phyloP scores from a whole-genome alignment of 1,140 invertebrate species.

The Sinonovacula constricta region DNA sequence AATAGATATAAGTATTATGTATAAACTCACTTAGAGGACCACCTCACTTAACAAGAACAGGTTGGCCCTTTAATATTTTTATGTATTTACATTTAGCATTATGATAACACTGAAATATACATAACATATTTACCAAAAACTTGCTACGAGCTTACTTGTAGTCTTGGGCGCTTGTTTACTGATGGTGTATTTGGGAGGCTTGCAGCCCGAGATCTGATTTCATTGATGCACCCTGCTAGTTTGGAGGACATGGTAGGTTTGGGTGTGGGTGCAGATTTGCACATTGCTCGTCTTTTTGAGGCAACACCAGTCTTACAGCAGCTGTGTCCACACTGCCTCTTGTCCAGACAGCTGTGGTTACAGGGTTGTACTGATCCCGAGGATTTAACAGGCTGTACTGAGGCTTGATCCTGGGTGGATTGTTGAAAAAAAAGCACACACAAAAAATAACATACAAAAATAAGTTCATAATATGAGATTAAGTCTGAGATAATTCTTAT shows the following conservation, averaged over 20 bases:
- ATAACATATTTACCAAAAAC: no score
- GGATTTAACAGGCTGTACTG: constrained; percentile 13
- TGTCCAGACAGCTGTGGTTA: constrained; percentile 68
- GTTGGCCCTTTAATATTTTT: no score
- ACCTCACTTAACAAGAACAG: no score
- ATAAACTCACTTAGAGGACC: no score
- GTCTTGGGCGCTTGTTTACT: background rate
- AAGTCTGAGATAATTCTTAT: constrained; percentile 1
- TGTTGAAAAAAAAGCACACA: no score
- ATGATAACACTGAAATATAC: no score
- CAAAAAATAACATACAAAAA: no score
- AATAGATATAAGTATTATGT: no score
- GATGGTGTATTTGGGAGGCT: constrained; percentile 51
- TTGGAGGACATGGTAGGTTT: background rate
- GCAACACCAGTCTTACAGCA: constrained; percentile 66
- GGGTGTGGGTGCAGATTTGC: background rate
- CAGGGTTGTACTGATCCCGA: no score
- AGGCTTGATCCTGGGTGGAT: background rate
- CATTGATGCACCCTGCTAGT: constrained; percentile 18
- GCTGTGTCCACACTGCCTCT: constrained; percentile 65
- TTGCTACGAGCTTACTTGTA: background rate
- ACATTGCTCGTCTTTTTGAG: constrained; percentile 12
- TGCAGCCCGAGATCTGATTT: constrained; percentile 29
- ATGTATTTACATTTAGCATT: no score
- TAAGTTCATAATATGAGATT: no score